These are phyloP conservation scores for Acrobasis consociella DNA, from an alignment of 2,888 invertebrate species.

Conservation along the genomic window DNA sequence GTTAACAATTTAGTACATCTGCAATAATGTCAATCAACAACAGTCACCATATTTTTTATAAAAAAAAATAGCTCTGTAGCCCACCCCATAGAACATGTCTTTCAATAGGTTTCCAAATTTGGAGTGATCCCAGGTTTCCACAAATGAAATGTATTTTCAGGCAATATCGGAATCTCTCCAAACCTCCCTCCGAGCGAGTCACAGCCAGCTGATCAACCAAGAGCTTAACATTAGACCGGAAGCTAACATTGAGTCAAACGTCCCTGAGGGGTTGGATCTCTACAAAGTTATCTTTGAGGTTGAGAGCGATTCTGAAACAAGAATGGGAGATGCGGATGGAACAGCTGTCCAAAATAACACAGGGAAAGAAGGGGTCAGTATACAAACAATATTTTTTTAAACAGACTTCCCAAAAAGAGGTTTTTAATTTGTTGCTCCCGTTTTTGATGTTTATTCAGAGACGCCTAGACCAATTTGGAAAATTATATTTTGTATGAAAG, in stretches of 20 bases:
- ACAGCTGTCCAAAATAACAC: slow-evolving; percentile 51
- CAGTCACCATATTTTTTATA: too few relatives aligned
- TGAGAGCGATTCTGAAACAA: slow-evolving; percentile 67
- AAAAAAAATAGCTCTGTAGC: too few relatives aligned
- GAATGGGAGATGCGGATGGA: slow-evolving; percentile 62
- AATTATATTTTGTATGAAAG: too few relatives aligned
- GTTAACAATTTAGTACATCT: too few relatives aligned
- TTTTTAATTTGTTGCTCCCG: too few relatives aligned
- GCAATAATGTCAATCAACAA: too few relatives aligned
- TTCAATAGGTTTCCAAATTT: too few relatives aligned
- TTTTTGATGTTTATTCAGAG: too few relatives aligned
- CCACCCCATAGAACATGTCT: too few relatives aligned
- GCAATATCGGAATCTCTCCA: slow-evolving; percentile 73
- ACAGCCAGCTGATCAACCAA: slow-evolving; percentile 70
- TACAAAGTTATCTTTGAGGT: slow-evolving; percentile 73
- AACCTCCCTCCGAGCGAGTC: slow-evolving; percentile 62
- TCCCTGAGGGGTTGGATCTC: slow-evolving; percentile 71
- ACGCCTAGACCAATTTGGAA: too few relatives aligned
- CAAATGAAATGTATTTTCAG: slow-evolving; percentile 42
- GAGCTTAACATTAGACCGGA: slow-evolving; percentile 72
- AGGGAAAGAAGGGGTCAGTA: slow-evolving; percentile 55
- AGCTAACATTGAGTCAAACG: slow-evolving; percentile 74
- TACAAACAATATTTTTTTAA: background rate
- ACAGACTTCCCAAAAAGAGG: too few relatives aligned
- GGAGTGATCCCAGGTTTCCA: too few relatives aligned